A percentile compares a stretch with the other conserved stretches of the same genome.
Evolutionary conservation across 2,797 vertebrate species (phyloP).

Genomic region (Ptychadena robeensis): DNA sequence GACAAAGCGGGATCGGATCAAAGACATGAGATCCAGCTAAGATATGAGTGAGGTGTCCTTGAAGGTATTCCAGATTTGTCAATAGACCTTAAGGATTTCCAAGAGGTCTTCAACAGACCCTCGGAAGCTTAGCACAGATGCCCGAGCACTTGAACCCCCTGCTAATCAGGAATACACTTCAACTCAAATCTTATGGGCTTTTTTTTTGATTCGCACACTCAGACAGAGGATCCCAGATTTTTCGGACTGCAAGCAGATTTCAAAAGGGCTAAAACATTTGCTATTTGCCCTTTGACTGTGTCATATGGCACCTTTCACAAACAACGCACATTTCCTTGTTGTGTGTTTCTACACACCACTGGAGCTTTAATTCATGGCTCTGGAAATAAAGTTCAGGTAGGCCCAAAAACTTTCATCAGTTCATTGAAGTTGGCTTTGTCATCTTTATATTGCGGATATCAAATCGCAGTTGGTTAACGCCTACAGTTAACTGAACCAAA

Average conservation of each 20-base stretch:
- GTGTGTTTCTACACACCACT: not conserved
- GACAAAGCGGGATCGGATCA: not conserved
- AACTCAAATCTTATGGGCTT: slow-evolving; percentile 29
- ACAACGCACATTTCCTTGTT: slow-evolving; percentile 3
- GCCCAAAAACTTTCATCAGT: not conserved
- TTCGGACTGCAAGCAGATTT: slow-evolving; percentile 33
- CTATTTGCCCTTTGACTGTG: slow-evolving; percentile 37
- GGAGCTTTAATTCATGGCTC: not conserved
- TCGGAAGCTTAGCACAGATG: slow-evolving; percentile 9
- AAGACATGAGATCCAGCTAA: slow-evolving; percentile 13
- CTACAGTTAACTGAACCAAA: not conserved
- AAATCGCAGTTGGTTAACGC: not conserved
- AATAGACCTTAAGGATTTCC: slow-evolving; percentile 10
- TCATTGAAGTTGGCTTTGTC: not conserved
- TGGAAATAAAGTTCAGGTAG: not conserved
- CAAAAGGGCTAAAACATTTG: slow-evolving; percentile 36
- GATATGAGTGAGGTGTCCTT: slow-evolving; percentile 6
- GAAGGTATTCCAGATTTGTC: slow-evolving; percentile 43
- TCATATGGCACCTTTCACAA: slow-evolving; percentile 34
- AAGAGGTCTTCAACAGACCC: slow-evolving; percentile 20
- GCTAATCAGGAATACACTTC: slow-evolving; percentile 47
- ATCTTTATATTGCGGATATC: not conserved
- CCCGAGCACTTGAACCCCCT: slow-evolving; percentile 26
- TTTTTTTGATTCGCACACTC: slow-evolving; percentile 40
- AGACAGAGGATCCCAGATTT: slow-evolving; percentile 20